Evolutionary conservation across 1,140 invertebrate species (phyloP).

Genomic region (Micrasema minimum): DNA sequence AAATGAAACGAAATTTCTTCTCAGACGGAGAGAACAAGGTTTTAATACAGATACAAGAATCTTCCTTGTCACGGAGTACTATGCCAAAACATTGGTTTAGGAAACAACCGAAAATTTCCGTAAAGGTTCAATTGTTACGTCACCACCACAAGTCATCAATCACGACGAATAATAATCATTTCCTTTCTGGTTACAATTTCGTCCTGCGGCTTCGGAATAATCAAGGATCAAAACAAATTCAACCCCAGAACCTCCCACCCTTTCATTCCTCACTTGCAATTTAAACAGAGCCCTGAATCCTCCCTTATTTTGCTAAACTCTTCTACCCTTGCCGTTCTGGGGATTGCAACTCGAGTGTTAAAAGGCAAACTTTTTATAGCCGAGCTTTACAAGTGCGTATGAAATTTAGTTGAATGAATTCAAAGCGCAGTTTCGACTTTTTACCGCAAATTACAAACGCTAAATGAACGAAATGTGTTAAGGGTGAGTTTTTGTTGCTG

Average conservation of each 20-base stretch:
- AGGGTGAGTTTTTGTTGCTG: background rate
- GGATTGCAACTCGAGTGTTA: constrained; percentile 13
- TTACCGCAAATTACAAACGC: constrained; percentile 28
- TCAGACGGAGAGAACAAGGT: too few relatives aligned
- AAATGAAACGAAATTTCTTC: too few relatives aligned
- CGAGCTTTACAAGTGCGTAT: constrained; percentile 30
- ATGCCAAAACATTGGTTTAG: background rate
- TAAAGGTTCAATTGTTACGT: constrained; percentile 8
- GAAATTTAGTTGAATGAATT: constrained; percentile 38
- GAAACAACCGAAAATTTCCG: constrained; percentile 3
- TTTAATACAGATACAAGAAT: too few relatives aligned
- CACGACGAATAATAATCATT: constrained; percentile 22
- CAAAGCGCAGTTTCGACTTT: constrained; percentile 27
- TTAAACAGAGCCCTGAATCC: background rate
- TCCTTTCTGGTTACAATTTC: constrained; percentile 14
- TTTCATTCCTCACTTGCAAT: constrained; percentile 12
- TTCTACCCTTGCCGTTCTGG: background rate
- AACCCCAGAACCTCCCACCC: constrained; percentile 12
- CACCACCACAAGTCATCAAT: constrained; percentile 17
- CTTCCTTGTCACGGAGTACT: too few relatives aligned
- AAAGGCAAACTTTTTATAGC: constrained; percentile 40
- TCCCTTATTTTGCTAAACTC: background rate
- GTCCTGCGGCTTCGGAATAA: constrained; percentile 30
- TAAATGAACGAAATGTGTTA: constrained; percentile 11
- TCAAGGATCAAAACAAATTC: constrained; percentile 40